Evolutionary conservation across 2,888 invertebrate species (phyloP).

Genomic region (Idaea aversata): DNA sequence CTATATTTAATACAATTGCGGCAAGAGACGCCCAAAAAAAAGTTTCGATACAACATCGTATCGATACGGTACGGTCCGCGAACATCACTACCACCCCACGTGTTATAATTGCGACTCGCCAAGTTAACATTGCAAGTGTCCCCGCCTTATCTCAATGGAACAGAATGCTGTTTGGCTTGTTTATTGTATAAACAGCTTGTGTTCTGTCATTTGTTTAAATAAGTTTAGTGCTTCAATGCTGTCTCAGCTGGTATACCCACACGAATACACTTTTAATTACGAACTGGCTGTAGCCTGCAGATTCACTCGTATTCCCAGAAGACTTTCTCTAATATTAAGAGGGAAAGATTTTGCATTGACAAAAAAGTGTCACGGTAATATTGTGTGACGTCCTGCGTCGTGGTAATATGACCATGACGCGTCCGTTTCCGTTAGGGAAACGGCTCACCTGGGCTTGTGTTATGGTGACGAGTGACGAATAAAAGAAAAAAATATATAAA

Average conservation of each 20-base stretch:
- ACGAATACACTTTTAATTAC: neutral
- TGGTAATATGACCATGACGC: too few relatives aligned
- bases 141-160: constrained; percentile 34
- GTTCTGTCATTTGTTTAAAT: neutral
- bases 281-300: neutral
- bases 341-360: too few relatives aligned
- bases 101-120: constrained; percentile 48
- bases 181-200: constrained; percentile 5
- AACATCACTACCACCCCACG: constrained; percentile 54
- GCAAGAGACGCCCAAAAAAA: too few relatives aligned
- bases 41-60: neutral
- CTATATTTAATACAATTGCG: too few relatives aligned
- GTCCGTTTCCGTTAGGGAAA: too few relatives aligned
- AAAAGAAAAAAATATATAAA: too few relatives aligned
- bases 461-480: too few relatives aligned
- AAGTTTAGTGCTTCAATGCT: neutral
- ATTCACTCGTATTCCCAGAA: neutral
- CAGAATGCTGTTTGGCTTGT: constrained; percentile 34
- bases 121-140: constrained; percentile 32
- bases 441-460: too few relatives aligned
- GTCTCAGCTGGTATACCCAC: neutral
- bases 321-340: neutral
- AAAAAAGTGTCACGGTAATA: too few relatives aligned
- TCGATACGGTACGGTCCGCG: neutral
- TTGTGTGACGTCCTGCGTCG: too few relatives aligned